Evolutionary conservation across 1,140 invertebrate species (phyloP), one percentile per base, ranked within the genome.

Genomic region (Megalopta genalis): DNA sequence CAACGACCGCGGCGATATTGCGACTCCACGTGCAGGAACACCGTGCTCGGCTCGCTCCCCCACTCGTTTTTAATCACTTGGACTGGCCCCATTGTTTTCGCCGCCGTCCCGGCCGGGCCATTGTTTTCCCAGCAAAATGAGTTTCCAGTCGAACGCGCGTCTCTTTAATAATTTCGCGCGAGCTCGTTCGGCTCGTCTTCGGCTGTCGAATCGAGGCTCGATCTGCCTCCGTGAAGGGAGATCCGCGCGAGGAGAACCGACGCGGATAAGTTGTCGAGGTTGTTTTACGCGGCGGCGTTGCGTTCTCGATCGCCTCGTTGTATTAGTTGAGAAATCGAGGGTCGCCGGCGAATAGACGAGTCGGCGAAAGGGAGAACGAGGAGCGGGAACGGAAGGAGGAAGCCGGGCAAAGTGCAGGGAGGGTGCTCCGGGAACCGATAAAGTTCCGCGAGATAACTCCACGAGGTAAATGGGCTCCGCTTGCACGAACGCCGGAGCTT

Each of bases 361-460:
- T 18, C 49, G 49, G 5, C 16, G 49, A 21, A 21, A 52, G 49
- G 18, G 49, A 9, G 42, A 46, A 46, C 42, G 42, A 46, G 42
- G 7, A 1, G 42, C 42, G 42, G 49, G 42, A 46, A 46, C 42
- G 42, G 42, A 14, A 46, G 14, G 49, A 64, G 59, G 54, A 57
- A 62, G 16, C 25, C 16, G 72, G 67, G 82, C 42, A 83, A 83
- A 86, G 72, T 66, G 85, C 63, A 77, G 62, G 77, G 80, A 70
- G 69, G 57, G 49, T 67, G 63, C 75, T 71, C 71, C 52, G 62
- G 16, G 71, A 75, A 67, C 72, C 81, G 80, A 77, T 85, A 80
- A 86, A 86, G 60, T 85, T 86, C 64, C 72, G 62, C 72, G 81
- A 82, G 80, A 86, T 85, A 86, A 82, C 83, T 86, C 80, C 64